Percentiles rank a stretch among this genome's conserved stretches.
These are phyloP conservation scores for Calypte anna DNA, from an alignment of 2,113 vertebrate genomes.

Conservation along the genomic window DNA sequence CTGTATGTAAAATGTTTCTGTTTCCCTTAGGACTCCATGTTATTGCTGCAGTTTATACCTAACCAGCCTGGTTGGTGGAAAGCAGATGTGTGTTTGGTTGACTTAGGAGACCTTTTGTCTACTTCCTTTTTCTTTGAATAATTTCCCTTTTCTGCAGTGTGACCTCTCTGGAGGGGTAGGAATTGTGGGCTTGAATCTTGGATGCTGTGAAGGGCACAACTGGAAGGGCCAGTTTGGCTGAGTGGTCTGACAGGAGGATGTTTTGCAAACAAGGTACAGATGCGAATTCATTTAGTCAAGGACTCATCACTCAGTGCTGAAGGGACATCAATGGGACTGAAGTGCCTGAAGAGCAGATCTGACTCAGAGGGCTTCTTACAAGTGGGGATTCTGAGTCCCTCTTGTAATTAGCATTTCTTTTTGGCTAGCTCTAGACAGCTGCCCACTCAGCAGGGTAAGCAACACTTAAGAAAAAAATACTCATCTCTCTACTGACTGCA, in stretches of 20 bases:
- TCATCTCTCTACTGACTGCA: background rate
- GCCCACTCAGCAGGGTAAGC: background rate
- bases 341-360: background rate
- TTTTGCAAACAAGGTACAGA: background rate
- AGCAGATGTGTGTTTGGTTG: background rate
- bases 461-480: background rate
- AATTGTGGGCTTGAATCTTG: background rate
- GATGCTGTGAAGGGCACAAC: background rate
- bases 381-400: background rate
- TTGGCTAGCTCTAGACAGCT: background rate
- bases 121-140: background rate
- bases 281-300: background rate
- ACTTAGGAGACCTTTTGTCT: background rate
- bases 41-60: background rate
- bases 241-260: background rate
- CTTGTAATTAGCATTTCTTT: background rate
- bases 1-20: background rate
- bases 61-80: rapidly evolving
- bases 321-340: background rate
- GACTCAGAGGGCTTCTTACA: background rate
- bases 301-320: background rate
- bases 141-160: background rate
- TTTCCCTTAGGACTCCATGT: background rate
- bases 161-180: background rate
- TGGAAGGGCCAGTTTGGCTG: background rate